Conservation (phyloP, 92 coral and sea anemone genomes). For the Paramuricea clavata region DNA sequence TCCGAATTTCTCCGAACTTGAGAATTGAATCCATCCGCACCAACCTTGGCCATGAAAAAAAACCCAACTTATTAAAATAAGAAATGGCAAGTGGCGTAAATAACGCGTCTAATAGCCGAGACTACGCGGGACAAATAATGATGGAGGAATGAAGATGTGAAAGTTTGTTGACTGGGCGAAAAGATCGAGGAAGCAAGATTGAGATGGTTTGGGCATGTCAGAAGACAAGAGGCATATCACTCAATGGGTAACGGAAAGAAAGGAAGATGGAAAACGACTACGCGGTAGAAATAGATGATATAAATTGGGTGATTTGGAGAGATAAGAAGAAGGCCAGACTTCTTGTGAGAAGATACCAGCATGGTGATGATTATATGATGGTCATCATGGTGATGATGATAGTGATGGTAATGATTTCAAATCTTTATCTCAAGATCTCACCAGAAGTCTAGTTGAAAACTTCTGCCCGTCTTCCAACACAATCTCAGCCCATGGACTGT, state of each 20-base stretch:
- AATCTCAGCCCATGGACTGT: constrained; percentile 80
- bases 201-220: neutral
- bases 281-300: neutral
- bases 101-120: no score
- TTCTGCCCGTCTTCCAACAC: constrained; percentile 79
- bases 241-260: no score
- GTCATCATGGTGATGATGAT: neutral
- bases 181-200: no score
- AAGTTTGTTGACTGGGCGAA: neutral
- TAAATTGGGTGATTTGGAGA: neutral
- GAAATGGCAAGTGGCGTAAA: no score
- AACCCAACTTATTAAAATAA: no score
- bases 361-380: no score
- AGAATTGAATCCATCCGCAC: constrained; percentile 96
- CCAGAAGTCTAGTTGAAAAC: constrained; percentile 85
- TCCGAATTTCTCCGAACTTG: constrained; percentile 76
- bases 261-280: no score
- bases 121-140: no score
- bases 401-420: neutral
- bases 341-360: no score
- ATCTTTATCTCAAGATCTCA: constrained; percentile 35
- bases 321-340: neutral
- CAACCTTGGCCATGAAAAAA: constrained; percentile 63
- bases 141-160: neutral
- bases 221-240: no score